A percentile compares a stretch with the other conserved stretches of the same genome.
These are phyloP conservation scores for Temnopleurus reevesii DNA, from an alignment of 53 echinoderm and acorn worm genomes.

Conservation along the genomic window DNA sequence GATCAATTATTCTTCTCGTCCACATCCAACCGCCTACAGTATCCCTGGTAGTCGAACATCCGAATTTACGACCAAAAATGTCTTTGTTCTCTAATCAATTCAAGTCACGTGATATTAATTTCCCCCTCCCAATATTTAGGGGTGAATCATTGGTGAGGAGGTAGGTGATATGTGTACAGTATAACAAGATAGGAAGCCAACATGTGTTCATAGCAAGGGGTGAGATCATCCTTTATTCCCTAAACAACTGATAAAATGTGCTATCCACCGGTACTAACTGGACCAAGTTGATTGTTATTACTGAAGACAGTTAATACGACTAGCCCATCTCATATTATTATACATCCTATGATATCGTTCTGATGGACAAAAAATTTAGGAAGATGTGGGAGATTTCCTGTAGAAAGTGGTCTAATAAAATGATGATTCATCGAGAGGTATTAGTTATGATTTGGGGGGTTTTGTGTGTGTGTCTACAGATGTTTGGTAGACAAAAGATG, in stretches of 20 bases:
- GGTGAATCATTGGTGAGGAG: constrained; percentile 1
- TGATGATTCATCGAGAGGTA: constrained; percentile 52
- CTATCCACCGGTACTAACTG: background rate
- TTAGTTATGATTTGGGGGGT: constrained; percentile 52
- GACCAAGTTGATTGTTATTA: constrained; percentile 39
- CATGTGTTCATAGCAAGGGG: constrained; percentile 13
- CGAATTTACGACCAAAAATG: background rate
- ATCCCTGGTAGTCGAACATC: background rate
- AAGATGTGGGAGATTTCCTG: constrained; percentile 33
- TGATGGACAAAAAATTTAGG: constrained; percentile 28
- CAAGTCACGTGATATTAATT: constrained; percentile 9
- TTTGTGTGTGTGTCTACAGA: background rate
- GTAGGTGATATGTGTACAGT: background rate
- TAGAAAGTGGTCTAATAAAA: constrained; percentile 26
- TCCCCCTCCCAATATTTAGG: constrained; percentile 1
- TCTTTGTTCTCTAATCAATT: constrained; percentile 10
- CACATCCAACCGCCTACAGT: no score
- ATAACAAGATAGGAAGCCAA: background rate
- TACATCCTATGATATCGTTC: background rate
- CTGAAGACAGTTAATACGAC: constrained; percentile 11
- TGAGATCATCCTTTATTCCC: constrained; percentile 28
- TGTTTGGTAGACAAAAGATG: background rate
- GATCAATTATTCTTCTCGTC: no score
- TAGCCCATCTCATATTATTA: background rate
- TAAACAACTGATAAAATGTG: constrained; percentile 28